Conservation (phyloP, 2,113 vertebrate species). For the Trematomus loennbergii region DNA sequence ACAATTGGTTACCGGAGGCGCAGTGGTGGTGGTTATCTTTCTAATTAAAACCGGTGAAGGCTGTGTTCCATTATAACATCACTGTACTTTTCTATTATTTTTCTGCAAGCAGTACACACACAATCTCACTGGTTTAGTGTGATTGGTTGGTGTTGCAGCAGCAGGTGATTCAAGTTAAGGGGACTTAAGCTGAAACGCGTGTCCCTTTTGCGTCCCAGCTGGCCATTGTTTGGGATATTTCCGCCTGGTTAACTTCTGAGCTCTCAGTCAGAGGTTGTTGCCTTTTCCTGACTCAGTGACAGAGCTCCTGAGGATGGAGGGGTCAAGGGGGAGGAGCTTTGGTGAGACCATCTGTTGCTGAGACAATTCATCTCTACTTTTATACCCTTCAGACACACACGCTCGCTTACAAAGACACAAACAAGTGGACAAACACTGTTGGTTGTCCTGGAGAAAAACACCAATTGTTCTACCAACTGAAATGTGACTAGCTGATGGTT, state of each 20-base stretch:
- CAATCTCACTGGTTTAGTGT: slow-evolving; percentile 9
- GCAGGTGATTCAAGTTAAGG: slow-evolving; percentile 35
- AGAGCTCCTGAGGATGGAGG: slow-evolving; percentile 64
- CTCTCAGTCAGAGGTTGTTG: slow-evolving; percentile 63
- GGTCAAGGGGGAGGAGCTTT: slow-evolving; percentile 64
- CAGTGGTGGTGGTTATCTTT: not conserved
- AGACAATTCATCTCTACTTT: slow-evolving; percentile 63
- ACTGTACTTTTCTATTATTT: slow-evolving; percentile 7
- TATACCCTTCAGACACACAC: slow-evolving; percentile 35
- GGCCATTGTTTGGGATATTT: slow-evolving; percentile 81
- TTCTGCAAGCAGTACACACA: slow-evolving; percentile 5
- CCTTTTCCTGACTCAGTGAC: slow-evolving; percentile 72
- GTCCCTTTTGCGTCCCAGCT: slow-evolving; percentile 73
- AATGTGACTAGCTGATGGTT: not conserved
- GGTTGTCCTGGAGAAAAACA: not conserved
- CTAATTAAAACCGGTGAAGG: slow-evolving; percentile 17
- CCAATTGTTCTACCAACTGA: not conserved
- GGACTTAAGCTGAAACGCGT: slow-evolving; percentile 42
- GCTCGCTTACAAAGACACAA: slow-evolving; percentile 19
- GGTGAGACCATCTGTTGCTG: slow-evolving; percentile 80
- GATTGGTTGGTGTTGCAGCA: slow-evolving; percentile 30
- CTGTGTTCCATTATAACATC: slow-evolving; percentile 10
- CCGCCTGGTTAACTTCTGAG: slow-evolving; percentile 80
- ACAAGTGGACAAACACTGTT: slow-evolving; percentile 37
- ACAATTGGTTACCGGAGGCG: slow-evolving; percentile 47